phyloP scores from a whole-genome alignment of 2,797 vertebrate genomes.

The Gymnoscopelus microlampas region DNA sequence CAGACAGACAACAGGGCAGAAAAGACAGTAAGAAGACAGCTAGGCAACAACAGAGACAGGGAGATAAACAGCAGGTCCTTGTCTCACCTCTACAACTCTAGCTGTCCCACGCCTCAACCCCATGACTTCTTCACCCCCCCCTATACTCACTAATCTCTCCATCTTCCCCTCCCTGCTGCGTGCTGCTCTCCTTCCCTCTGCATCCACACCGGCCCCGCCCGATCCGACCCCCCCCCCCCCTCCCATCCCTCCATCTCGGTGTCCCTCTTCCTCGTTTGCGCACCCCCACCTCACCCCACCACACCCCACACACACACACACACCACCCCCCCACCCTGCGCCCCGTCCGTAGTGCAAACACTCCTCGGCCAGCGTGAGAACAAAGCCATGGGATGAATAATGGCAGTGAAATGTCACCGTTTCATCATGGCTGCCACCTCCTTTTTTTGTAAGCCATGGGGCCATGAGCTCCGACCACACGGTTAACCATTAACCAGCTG shows the following conservation, averaged over 20 bases:
- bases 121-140: constrained; percentile 75
- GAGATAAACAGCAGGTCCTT: constrained; percentile 57
- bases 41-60: constrained; percentile 26
- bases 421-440: constrained; percentile 73
- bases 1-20: neutral
- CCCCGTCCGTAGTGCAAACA: constrained; percentile 83
- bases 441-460: constrained; percentile 19
- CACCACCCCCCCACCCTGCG: constrained; percentile 67
- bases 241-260: constrained; percentile 68
- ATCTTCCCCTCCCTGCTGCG: constrained; percentile 9
- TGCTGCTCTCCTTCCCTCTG: constrained; percentile 55
- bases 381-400: constrained; percentile 84
- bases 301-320: constrained; percentile 55
- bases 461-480: constrained; percentile 49
- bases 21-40: neutral
- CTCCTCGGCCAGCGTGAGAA: constrained; percentile 66
- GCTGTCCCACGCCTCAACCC: constrained; percentile 73
- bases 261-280: constrained; percentile 39
- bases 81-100: constrained; percentile 58
- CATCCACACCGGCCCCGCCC: constrained; percentile 42
- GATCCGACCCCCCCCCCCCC: constrained; percentile 59
- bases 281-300: neutral
- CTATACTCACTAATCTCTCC: constrained; percentile 28
- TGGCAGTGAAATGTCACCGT: constrained; percentile 83
- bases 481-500: constrained; percentile 81